These are phyloP conservation scores for Bombus turneri DNA, from an alignment of 1,140 invertebrate genomes.

Conservation along the genomic window DNA sequence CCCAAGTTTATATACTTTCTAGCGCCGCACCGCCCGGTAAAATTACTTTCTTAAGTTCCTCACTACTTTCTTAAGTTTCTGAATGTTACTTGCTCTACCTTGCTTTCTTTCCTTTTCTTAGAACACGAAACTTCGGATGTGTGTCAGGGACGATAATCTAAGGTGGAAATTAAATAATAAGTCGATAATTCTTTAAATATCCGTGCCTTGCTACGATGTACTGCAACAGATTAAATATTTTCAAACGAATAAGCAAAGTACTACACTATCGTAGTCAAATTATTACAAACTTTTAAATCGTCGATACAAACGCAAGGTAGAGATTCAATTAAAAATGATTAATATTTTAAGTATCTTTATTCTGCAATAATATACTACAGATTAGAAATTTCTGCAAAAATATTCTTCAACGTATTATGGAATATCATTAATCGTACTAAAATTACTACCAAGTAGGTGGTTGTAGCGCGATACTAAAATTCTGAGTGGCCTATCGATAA, in stretches of 20 bases:
- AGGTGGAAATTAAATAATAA: background rate
- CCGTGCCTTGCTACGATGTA: no score
- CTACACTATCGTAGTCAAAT: background rate
- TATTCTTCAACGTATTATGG: background rate
- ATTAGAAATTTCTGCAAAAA: background rate
- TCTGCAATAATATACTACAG: background rate
- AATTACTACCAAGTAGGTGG: background rate
- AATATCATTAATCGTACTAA: background rate
- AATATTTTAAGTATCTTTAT: no score
- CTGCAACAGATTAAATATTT: no score
- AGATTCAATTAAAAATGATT: no score
- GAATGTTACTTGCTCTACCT: background rate
- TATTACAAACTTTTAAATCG: background rate
- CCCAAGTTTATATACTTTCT: background rate
- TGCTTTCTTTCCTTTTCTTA: background rate
- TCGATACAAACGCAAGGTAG: no score
- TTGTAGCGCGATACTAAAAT: background rate
- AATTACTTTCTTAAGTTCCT: slow-evolving; percentile 1
- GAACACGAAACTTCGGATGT: background rate
- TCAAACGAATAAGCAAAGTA: background rate
- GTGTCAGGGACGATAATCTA: background rate
- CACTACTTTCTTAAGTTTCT: background rate
- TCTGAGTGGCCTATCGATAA: background rate
- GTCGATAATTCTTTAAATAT: background rate
- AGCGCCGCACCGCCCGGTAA: background rate